Evolutionary conservation across 2,888 invertebrate species (phyloP), one percentile per base, ranked within the genome.

Genomic region (Drosophila multiciliata): DNA sequence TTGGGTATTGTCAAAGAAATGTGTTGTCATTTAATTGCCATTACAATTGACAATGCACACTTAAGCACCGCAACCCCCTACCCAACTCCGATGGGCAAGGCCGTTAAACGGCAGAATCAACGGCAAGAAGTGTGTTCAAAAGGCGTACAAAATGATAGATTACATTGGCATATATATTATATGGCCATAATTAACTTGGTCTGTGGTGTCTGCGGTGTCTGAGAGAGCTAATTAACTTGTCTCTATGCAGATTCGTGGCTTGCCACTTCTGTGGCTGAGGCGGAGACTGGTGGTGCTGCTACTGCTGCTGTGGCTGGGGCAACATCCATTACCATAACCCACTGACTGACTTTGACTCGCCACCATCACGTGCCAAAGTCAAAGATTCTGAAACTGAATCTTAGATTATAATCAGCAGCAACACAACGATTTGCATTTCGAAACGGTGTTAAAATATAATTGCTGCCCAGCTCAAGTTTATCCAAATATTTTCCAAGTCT

Each of bases 121-220:
- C 50, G 2, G n/a, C 55, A 80, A 87, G 86, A 85, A 87, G 79
- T 81, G 71, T 83, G 71, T 66, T 57, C 81, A 83, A 69, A 81
- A 85, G 87, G 88, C 88, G 75, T 81, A 87, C 77, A 68, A 83
- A 83, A 75, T 83, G 81, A 87, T 87, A 87, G 79, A 85, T 87
- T 82, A 84, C 85, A 81, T 76, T 75, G 76, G 67, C 73, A 85
- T 4, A 17, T 29, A 62, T 69, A 70, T 69, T 69, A 66, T 68
- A 66, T 49, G 69, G 60, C 73, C 67, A 84, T 83, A 85, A 87
- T 85, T 83, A 87, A 74, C 79, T 75, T 71, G 35, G 75, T 52
- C 68, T 62, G 50, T 35, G 66, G 75, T 68, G 55, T 50, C 59
- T 61, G 45, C 45, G 45, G 15, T 8, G 15, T 15, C 26, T 45